These are phyloP conservation scores for Ischnus inquisitorius DNA, from an alignment of 2,888 invertebrate species.

Conservation along the genomic window DNA sequence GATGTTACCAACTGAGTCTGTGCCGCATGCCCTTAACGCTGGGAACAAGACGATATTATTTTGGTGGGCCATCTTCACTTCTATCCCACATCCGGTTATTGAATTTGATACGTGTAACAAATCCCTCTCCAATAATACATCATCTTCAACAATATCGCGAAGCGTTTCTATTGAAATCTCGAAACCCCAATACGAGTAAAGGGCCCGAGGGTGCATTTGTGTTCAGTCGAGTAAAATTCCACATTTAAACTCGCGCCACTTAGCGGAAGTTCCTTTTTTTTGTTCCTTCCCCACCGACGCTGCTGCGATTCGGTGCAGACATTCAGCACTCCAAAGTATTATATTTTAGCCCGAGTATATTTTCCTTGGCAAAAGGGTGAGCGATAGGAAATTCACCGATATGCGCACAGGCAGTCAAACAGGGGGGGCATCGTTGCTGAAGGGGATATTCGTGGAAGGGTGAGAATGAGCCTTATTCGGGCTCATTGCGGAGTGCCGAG, in stretches of 20 bases:
- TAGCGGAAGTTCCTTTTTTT: conserved; percentile 28
- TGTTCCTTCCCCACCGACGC: neutral
- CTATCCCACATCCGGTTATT: neutral
- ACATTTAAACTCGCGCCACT: conserved; percentile 18
- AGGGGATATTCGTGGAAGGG: conserved; percentile 23
- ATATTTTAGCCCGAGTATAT: neutral
- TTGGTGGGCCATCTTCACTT: conserved; percentile 1
- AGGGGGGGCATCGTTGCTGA: neutral
- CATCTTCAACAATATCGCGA: neutral
- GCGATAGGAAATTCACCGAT: conserved; percentile 30
- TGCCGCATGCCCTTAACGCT: neutral
- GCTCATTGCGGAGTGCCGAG: conserved; percentile 30
- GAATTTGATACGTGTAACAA: conserved; percentile 6
- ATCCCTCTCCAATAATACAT: neutral
- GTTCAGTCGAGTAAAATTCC: conserved; percentile 10
- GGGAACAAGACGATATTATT: neutral
- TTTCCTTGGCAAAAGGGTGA: conserved; percentile 5
- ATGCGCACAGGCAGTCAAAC: conserved; percentile 18
- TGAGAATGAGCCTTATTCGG: conserved; percentile 38
- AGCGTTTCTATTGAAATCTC: conserved; percentile 17
- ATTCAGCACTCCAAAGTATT: neutral
- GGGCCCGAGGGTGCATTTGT: conserved; percentile 17
- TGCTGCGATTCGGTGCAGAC: neutral
- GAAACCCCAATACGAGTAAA: conserved; percentile 10
- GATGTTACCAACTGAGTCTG: too few species aligned